phyloP scores from a whole-genome alignment of 2,888 invertebrate genomes.

The Euspilapteryx auroguttella region DNA sequence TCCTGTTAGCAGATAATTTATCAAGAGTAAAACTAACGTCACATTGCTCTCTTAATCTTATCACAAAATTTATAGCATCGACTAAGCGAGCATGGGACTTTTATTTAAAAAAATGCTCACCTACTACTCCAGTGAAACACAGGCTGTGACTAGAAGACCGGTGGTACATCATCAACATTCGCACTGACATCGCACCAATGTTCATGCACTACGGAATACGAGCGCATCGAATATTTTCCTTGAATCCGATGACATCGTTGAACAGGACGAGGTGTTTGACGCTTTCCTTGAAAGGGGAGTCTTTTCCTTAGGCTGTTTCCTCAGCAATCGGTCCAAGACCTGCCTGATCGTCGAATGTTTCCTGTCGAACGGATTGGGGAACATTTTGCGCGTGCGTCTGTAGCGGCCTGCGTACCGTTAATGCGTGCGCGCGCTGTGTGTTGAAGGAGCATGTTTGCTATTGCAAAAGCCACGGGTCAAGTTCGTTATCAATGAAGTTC shows the following conservation, averaged over 20 bases:
- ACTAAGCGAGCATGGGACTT: too few species aligned
- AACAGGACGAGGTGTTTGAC: constrained; percentile 23
- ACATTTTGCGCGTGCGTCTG: constrained; percentile 33
- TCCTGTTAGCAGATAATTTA: too few species aligned
- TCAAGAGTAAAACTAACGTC: too few species aligned
- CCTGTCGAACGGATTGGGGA: constrained; percentile 70
- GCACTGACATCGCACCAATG: neutral
- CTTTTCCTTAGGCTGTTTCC: constrained; percentile 25
- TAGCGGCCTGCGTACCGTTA: too few species aligned
- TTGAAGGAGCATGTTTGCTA: neutral
- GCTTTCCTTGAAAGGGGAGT: constrained; percentile 20
- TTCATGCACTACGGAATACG: constrained; percentile 2
- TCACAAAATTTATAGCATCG: too few species aligned
- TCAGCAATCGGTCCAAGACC: constrained; percentile 63
- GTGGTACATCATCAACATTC: neutral
- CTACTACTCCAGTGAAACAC: too few species aligned
- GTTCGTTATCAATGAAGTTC: too few species aligned
- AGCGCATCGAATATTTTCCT: constrained; percentile 5
- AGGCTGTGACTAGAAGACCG: too few species aligned
- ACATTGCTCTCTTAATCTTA: too few species aligned
- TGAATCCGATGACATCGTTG: constrained; percentile 7
- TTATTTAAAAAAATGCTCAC: too few species aligned
- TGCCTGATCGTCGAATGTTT: constrained; percentile 71
- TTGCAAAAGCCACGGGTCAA: neutral
- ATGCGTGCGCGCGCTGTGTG: too few species aligned